phyloP scores from a whole-genome alignment of 2,113 vertebrate genomes.

The Alligator sinensis region DNA sequence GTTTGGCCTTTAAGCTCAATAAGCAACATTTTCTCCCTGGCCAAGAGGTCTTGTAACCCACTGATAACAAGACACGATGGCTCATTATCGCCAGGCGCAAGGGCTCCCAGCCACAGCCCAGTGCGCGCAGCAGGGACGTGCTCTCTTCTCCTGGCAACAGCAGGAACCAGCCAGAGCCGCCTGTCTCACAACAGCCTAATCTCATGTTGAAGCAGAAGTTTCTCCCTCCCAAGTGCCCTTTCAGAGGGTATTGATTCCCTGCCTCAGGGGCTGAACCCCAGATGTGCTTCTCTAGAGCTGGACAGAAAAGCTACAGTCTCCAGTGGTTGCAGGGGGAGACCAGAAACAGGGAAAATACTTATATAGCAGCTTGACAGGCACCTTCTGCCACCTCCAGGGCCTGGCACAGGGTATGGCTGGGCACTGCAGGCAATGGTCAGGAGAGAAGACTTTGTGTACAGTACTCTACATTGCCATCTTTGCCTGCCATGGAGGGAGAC shows the following conservation, averaged over 20 bases:
- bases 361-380: background rate
- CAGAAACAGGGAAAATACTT: background rate
- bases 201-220: background rate
- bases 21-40: background rate
- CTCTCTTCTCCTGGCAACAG: background rate
- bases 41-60: background rate
- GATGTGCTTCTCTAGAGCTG: background rate
- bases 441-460: background rate
- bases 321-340: background rate
- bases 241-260: background rate
- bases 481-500: background rate
- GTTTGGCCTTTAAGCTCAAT: background rate
- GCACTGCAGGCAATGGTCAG: background rate
- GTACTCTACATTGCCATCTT: background rate
- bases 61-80: background rate
- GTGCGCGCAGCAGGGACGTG: background rate
- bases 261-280: background rate
- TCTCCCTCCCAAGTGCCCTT: background rate
- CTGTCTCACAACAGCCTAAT: background rate
- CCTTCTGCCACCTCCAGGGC: background rate
- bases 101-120: background rate
- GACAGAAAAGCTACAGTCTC: background rate
- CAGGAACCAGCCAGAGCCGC: background rate
- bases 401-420: background rate
- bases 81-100: background rate